Base-by-base conservation (phyloP, 2,113 vertebrate species). In the Atlantisia rogersi region DNA sequence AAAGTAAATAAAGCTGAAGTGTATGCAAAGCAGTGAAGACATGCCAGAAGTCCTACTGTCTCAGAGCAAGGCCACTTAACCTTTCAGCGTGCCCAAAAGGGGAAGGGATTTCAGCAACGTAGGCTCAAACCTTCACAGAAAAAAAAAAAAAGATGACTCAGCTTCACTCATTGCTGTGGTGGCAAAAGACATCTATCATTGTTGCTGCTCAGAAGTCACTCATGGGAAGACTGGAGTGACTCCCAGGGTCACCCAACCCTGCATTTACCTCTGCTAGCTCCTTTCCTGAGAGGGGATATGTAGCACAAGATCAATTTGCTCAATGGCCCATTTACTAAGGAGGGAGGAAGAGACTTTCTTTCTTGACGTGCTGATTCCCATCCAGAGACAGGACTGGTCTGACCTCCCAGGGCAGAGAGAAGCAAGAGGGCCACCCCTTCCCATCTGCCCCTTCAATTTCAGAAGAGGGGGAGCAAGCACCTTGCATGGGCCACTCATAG, bases 351-450 rank as follows among this genome's bases (percentile, higher is more conserved):
- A 12, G 44, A 22, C 12, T 62, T 73, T 46, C 13, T n/a, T 37
- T 78, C 82, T 64, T 0, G 0, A 22, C 12, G 11, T 2, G 4
- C 12, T 0, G 0, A 3, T 37, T 94, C 31, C 37, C 56, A 32
- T 9, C 18, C 25, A 64, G 46, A 63, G 25, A 18, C 17, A 22
- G 39, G 56, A 21, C 52, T 70, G 70, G 15, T 62, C 74, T 64
- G 53, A 44, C 25, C 52, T 50, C 52, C 62, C 7, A 62, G 50
- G 77, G 37, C 32, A 78, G 60, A 78, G 46, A 9, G 8, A 59
- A 52, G 42, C 32, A 55, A 75, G 29, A n/a, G 12, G 18, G 21
- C 4, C 56, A 37, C 28, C 29, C 17, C 18, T 67, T 63, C 44
- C 52, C 52, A 28, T 29, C 9, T 37, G 7, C 5, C 29, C 31